phyloP scores from a whole-genome alignment of 2,113 vertebrate species.

The Notothenia coriiceps region DNA sequence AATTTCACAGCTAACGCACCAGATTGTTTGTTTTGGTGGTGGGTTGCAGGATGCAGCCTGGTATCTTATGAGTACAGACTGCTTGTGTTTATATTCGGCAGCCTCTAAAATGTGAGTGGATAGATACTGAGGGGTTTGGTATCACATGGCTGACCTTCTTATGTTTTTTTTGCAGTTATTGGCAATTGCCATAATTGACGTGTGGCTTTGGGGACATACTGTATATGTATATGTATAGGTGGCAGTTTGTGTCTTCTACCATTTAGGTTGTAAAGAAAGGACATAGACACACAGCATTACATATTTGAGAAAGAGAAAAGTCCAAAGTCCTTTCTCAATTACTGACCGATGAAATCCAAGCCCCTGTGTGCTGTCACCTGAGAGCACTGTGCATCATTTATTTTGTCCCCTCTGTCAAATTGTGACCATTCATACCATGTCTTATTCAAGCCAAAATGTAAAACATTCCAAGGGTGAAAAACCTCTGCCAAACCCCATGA shows the following conservation, averaged over 20 bases:
- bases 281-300: background rate
- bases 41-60: conserved; percentile 2
- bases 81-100: background rate
- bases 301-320: background rate
- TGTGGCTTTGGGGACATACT: background rate
- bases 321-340: background rate
- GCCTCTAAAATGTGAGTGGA: background rate
- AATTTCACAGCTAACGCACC: background rate
- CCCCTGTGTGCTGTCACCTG: conserved; percentile 29
- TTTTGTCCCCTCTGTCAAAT: conserved; percentile 25
- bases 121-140: background rate
- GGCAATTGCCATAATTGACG: background rate
- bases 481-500: conserved; percentile 4
- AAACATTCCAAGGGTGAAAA: conserved; percentile 3
- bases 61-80: background rate
- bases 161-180: background rate
- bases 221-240: background rate
- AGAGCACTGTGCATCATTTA: conserved; percentile 25
- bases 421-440: background rate
- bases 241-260: background rate
- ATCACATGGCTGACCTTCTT: background rate
- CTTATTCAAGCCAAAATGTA: conserved; percentile 2
- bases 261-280: background rate
- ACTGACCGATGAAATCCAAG: conserved; percentile 23
- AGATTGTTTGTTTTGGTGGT: conserved; percentile 6